A percentile compares a stretch with the other conserved stretches of the same genome.
Evolutionary conservation across 2,797 vertebrate species (phyloP).

Genomic region (Peromyscus melanophrys): DNA sequence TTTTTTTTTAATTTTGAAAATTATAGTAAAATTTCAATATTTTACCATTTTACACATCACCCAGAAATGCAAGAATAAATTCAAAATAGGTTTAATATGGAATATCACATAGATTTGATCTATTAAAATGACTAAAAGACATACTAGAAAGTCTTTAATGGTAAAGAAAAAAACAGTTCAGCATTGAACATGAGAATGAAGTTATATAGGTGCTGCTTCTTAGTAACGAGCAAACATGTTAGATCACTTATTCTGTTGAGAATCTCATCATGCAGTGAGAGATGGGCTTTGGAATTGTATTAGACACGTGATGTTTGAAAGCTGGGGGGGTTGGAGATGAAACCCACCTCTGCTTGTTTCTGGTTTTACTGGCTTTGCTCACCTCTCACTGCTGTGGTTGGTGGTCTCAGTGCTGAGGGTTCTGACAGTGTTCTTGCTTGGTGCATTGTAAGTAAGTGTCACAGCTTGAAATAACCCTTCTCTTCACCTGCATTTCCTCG

Average conservation of each 20-base stretch:
- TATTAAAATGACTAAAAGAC: conserved; percentile 29
- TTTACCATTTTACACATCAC: not conserved
- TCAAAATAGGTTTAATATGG: conserved; percentile 21
- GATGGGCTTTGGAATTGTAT: conserved; percentile 7
- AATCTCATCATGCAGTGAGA: conserved; percentile 8
- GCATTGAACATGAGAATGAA: conserved; percentile 36
- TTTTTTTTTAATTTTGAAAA: not conserved
- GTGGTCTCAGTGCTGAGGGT: not conserved
- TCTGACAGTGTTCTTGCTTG: not conserved
- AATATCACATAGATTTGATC: not conserved
- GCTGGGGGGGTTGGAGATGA: not conserved
- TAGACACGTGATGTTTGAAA: not conserved
- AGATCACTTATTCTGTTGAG: conserved; percentile 38
- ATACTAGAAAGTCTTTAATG: not conserved
- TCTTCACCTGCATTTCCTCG: not conserved
- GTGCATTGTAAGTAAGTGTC: not conserved
- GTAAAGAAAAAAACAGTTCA: not conserved
- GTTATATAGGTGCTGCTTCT: not conserved
- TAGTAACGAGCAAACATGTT: conserved; percentile 12
- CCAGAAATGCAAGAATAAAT: conserved; percentile 12
- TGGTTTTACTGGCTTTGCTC: not conserved
- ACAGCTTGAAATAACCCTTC: not conserved
- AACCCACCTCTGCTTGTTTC: not conserved
- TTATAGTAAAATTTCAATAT: not conserved
- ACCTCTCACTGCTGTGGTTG: not conserved